Conservation (phyloP, 92 coral and sea anemone genomes). For the Heliopora coerulea region DNA sequence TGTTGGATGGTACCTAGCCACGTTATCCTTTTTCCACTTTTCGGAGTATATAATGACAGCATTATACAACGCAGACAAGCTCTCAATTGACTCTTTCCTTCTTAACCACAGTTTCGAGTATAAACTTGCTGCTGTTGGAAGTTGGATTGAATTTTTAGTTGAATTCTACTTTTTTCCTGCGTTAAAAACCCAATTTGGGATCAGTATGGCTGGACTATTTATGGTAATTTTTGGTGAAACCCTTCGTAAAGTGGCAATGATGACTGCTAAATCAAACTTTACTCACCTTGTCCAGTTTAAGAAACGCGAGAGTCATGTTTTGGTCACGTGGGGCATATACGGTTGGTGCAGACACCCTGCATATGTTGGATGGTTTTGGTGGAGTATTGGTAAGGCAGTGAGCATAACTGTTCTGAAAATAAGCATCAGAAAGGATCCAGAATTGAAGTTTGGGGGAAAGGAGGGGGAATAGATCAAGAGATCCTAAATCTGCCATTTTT, state of each 20-base stretch:
- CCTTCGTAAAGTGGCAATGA: slow-evolving; percentile 84
- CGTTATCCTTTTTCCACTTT: slow-evolving; percentile 82
- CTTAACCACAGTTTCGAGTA: slow-evolving; percentile 89
- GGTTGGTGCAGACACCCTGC: slow-evolving; percentile 79
- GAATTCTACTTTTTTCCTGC: slow-evolving; percentile 78
- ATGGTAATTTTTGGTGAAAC: slow-evolving; percentile 76
- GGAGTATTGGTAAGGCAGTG: slow-evolving; percentile 82
- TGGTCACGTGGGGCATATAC: slow-evolving; percentile 82
- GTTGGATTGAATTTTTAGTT: slow-evolving; percentile 81
- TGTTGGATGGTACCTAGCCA: slow-evolving; percentile 87
- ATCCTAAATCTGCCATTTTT: no score
- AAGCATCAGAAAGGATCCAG: no score
- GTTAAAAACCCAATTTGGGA: slow-evolving; percentile 55
- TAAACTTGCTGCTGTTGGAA: slow-evolving; percentile 82
- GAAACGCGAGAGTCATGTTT: slow-evolving; percentile 70
- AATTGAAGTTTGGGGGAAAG: no score
- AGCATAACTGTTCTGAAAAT: no score
- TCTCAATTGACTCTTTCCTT: slow-evolving; percentile 78
- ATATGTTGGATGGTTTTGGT: slow-evolving; percentile 98
- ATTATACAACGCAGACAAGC: slow-evolving; percentile 68
- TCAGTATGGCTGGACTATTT: slow-evolving; percentile 62
- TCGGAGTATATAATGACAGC: slow-evolving; percentile 94
- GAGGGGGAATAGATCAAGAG: no score
- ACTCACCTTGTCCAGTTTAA: slow-evolving; percentile 75
- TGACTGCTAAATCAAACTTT: slow-evolving; percentile 90